Percentiles rank a stretch among this genome's conserved stretches.
Evolutionary conservation across 92 coral and sea anemone genomes (phyloP).

Genomic region (Hydrozoanthus gracilis): DNA sequence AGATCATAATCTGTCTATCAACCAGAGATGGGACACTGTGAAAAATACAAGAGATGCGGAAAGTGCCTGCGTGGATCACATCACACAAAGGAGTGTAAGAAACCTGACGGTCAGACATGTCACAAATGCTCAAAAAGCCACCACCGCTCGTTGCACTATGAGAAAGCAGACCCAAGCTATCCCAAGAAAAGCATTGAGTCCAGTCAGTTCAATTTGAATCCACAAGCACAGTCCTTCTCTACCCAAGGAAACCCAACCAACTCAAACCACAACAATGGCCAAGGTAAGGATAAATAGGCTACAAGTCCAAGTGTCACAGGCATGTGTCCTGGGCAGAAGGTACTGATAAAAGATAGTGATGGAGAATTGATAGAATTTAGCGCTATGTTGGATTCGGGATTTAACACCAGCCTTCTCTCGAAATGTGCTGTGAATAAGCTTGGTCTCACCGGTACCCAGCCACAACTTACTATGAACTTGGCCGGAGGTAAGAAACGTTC

Average conservation of each 20-base stretch:
- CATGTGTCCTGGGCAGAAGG: constrained; percentile 67
- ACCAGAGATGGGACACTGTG: constrained; percentile 1
- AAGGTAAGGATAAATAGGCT: constrained; percentile 11
- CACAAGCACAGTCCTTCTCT: background rate
- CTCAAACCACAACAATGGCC: constrained; percentile 31
- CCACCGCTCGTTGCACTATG: constrained; percentile 56
- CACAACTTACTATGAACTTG: constrained; percentile 67
- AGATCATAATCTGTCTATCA: background rate
- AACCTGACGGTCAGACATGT: background rate
- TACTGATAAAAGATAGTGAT: background rate
- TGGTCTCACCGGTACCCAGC: constrained; percentile 54
- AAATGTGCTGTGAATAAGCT: constrained; percentile 43
- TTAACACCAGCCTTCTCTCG: constrained; percentile 56
- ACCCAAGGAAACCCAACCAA: background rate
- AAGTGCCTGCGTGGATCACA: constrained; percentile 24
- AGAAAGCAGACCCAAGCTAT: constrained; percentile 18
- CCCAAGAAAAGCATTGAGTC: constrained; percentile 5
- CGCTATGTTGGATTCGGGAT: constrained; percentile 65
- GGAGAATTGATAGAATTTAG: constrained; percentile 58
- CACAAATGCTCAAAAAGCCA: constrained; percentile 58
- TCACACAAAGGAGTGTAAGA: background rate
- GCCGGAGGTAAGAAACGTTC: constrained; percentile 66
- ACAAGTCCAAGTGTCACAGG: constrained; percentile 36
- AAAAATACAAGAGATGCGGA: constrained; percentile 32
- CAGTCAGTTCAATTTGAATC: background rate